A percentile compares a stretch with the other conserved stretches of the same genome.
phyloP scores from a whole-genome alignment of 2,888 invertebrate genomes.

The Phytoseiulus persimilis region DNA sequence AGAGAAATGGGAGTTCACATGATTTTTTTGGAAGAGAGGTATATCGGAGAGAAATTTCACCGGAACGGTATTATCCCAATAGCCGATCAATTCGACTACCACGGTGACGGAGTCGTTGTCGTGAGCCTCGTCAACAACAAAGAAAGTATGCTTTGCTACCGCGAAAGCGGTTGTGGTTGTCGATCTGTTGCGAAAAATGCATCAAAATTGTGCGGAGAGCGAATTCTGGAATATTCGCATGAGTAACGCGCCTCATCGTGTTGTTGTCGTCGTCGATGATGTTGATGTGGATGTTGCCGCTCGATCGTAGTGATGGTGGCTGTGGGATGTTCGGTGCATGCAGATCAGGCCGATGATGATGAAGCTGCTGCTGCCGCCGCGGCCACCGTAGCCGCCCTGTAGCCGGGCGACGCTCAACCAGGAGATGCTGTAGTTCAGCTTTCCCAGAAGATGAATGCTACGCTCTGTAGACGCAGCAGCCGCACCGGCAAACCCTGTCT shows the following conservation, averaged over 20 bases:
- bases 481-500: neutral
- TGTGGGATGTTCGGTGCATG: conserved; percentile 5
- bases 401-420: neutral
- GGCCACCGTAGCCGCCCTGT: neutral
- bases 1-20: too few relatives aligned
- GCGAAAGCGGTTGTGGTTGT: too few relatives aligned
- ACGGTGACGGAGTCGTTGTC: neutral
- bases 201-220: neutral
- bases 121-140: neutral
- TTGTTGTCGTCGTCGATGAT: neutral
- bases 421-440: conserved; percentile 5
- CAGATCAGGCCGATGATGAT: neutral
- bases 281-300: neutral
- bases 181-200: neutral
- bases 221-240: neutral
- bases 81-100: neutral
- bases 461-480: neutral
- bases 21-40: too few relatives aligned
- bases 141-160: neutral
- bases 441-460: conserved; percentile 5
- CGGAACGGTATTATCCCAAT: too few relatives aligned
- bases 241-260: neutral
- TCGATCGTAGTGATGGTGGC: neutral
- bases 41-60: too few relatives aligned
- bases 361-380: neutral